Evolutionary conservation across 2,888 invertebrate genomes (phyloP), one percentile per base, ranked within the genome.

Genomic region (Syrista parreyssii): DNA sequence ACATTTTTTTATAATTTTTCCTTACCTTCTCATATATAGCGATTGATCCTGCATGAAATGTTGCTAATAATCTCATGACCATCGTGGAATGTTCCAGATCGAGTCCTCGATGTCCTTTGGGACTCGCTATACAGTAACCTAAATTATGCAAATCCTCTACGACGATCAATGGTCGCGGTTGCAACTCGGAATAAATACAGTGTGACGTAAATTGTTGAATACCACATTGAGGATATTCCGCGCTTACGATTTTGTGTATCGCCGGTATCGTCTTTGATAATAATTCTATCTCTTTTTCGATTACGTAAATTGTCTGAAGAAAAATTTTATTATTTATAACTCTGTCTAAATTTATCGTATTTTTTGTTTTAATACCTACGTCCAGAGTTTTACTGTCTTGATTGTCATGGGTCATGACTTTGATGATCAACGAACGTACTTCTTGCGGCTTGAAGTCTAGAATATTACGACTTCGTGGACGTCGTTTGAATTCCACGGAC

Each of bases 361-460:
- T 40, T 12, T 15, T 15, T 15, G 1, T 2, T 40, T 15, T 12
- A 12, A 71, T 32, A 71, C 71, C 12, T 30, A 71, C 71, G 6
- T 71, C 71, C 0, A 32, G 31, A 2, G 71, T 15, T 71, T 32
- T 31, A 31, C 32, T 15, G 71, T 31, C 71, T 32, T 71, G 71
- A 4, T 31, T 32, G 0, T 71, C 71, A 9, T n/a, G 31, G 9
- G 15, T 71, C 71, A 72, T n/a, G 15, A 72, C 40, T 68, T 78
- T 78, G 34, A 78, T 75, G n/a, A 78, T 31, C 30, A 78, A 30
- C 68, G 35, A 68, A 33, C 78, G 75, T 9, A 69, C 40, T 12
- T 78, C 78, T 31, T 75, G 75, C 12, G 78, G 78, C 55, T 78
- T 78, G n/a, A 75, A 78, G 69, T 78, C 78, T 6, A 78, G 72